Percentiles rank a stretch among this genome's conserved stretches.
Evolutionary conservation across 2,113 vertebrate species (phyloP).

Genomic region (Hippocampus abdominalis): DNA sequence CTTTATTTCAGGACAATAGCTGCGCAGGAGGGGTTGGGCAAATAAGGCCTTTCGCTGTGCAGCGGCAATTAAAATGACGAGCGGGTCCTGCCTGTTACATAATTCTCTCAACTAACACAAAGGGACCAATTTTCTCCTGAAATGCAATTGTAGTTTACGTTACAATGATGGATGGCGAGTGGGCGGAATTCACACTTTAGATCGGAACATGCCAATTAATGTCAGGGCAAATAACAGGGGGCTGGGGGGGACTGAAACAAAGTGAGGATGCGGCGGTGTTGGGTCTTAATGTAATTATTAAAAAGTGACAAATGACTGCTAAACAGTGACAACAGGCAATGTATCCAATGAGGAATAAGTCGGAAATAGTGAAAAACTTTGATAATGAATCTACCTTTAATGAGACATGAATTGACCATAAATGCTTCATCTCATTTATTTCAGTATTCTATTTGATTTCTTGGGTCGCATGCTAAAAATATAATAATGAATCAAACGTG

Average conservation of each 20-base stretch:
- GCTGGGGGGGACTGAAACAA: conserved; percentile 10
- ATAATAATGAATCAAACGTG: not conserved
- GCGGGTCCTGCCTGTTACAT: conserved; percentile 57
- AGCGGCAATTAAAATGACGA: conserved; percentile 70
- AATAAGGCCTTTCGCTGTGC: conserved; percentile 35
- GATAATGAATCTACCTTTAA: not conserved
- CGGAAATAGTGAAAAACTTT: not conserved
- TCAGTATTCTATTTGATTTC: not conserved
- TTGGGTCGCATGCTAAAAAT: not conserved
- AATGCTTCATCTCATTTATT: not conserved
- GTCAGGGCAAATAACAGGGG: conserved; percentile 47
- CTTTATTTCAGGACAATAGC: conserved; percentile 35
- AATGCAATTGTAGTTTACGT: conserved; percentile 60
- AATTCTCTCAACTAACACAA: conserved; percentile 66
- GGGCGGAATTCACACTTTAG: conserved; percentile 51
- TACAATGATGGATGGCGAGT: conserved; percentile 50
- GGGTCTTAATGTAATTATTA: not conserved
- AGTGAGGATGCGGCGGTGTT: not conserved
- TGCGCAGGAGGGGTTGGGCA: conserved; percentile 38
- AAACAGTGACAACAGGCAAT: not conserved
- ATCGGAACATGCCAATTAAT: conserved; percentile 65
- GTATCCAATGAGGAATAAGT: not conserved
- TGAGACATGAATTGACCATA: not conserved
- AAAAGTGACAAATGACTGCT: not conserved
- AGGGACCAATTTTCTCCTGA: conserved; percentile 69